Evolutionary conservation across 1,140 invertebrate species (phyloP).

Genomic region (Drosophila nannoptera): DNA sequence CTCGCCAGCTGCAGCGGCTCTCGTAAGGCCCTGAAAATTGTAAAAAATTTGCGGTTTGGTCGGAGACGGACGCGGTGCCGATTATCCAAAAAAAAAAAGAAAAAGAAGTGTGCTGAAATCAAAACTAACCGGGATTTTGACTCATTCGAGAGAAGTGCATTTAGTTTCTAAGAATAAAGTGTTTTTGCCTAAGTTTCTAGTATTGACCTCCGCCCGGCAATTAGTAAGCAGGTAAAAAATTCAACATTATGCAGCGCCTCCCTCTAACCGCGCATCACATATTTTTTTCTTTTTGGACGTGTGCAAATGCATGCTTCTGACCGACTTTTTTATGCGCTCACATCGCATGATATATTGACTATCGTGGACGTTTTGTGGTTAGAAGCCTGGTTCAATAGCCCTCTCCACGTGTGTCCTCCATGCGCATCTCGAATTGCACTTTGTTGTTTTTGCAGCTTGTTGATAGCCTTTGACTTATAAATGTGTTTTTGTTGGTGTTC

Average conservation of each 20-base stretch:
- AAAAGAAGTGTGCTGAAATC: slow-evolving; percentile 27
- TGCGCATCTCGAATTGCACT: slow-evolving; percentile 23
- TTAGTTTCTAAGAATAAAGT: slow-evolving; percentile 64
- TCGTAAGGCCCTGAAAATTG: slow-evolving; percentile 32
- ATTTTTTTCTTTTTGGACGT: slow-evolving; percentile 16
- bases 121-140: slow-evolving; percentile 18
- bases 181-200: slow-evolving; percentile 28
- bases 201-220: slow-evolving; percentile 38
- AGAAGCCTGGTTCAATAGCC: slow-evolving; percentile 47
- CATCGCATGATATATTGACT: slow-evolving; percentile 20
- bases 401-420: slow-evolving; percentile 48
- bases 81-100: slow-evolving; percentile 37
- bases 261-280: slow-evolving; percentile 17
- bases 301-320: slow-evolving; percentile 34
- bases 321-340: slow-evolving; percentile 33
- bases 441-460: slow-evolving; percentile 29
- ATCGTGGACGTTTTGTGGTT: slow-evolving; percentile 64
- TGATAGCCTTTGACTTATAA: slow-evolving; percentile 60
- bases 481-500: slow-evolving; percentile 23
- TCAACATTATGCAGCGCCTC: slow-evolving; percentile 7
- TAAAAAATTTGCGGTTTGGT: slow-evolving; percentile 35
- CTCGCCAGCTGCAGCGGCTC: slow-evolving; percentile 20
- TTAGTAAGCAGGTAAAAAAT: slow-evolving; percentile 46
- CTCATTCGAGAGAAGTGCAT: slow-evolving; percentile 23
- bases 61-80: slow-evolving; percentile 43